phyloP scores from a whole-genome alignment of 92 coral and sea anemone species.

The Porites cylindrica region DNA sequence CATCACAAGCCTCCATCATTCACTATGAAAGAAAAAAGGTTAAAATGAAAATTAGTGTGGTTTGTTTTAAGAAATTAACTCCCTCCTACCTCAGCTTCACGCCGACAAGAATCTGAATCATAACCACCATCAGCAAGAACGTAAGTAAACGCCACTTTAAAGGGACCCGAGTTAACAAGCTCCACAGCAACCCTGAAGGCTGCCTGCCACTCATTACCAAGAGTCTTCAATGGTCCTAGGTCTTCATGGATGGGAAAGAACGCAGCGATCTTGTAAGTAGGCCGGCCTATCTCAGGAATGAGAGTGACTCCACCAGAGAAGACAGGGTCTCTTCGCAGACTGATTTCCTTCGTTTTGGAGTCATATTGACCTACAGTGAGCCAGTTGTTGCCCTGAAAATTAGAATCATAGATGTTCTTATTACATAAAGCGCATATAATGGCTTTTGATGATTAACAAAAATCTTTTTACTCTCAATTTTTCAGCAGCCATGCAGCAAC shows the following conservation, averaged over 20 bases:
- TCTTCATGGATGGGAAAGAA: conserved; percentile 89
- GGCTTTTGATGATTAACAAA: too few species aligned
- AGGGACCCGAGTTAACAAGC: conserved; percentile 88
- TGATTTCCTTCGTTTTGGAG: conserved; percentile 75
- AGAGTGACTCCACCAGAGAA: conserved; percentile 93
- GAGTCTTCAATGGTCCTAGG: conserved; percentile 82
- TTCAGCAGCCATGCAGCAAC: too few species aligned
- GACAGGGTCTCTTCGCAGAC: conserved; percentile 84
- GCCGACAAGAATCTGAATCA: conserved; percentile 72
- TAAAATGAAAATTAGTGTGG: neutral
- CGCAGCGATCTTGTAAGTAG: conserved; percentile 99
- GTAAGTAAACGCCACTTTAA: conserved; percentile 91
- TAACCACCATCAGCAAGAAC: conserved; percentile 84
- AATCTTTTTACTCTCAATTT: too few species aligned
- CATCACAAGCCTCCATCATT: too few species aligned
- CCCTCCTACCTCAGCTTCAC: conserved; percentile 81
- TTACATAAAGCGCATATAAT: too few species aligned
- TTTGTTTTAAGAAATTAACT: too few species aligned
- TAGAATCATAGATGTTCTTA: too few species aligned
- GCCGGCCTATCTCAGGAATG: conserved; percentile 90
- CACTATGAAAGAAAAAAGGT: too few species aligned
- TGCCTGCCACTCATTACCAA: conserved; percentile 96
- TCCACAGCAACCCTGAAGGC: conserved; percentile 95
- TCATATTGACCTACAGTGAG: conserved; percentile 91
- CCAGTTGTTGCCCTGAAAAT: conserved; percentile 86